phyloP scores from a whole-genome alignment of 2,113 vertebrate species.

The Vulpes ferrilata region DNA sequence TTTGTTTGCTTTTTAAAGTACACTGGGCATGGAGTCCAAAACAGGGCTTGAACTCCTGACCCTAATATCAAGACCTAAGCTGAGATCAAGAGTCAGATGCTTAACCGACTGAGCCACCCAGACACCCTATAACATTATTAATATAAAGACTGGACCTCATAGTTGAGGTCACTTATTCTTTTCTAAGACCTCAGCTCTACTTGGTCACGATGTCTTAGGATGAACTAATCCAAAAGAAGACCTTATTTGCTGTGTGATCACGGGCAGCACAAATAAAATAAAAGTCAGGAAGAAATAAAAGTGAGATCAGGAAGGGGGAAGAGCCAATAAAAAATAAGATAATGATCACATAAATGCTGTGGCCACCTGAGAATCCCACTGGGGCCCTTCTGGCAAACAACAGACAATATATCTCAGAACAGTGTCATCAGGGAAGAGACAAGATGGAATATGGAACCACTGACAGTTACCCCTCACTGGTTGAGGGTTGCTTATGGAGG shows the following conservation, averaged over 20 bases:
- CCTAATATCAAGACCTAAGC: background rate
- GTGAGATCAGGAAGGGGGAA: background rate
- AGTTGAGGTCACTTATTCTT: constrained; percentile 29
- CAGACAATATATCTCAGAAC: background rate
- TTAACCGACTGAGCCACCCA: background rate
- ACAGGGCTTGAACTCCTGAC: background rate
- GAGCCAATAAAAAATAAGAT: background rate
- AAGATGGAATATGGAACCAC: background rate
- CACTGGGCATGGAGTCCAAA: background rate
- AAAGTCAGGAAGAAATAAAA: background rate
- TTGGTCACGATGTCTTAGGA: constrained; percentile 17
- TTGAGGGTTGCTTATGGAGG: background rate
- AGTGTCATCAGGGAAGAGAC: background rate
- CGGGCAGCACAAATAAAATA: background rate
- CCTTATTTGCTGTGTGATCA: background rate
- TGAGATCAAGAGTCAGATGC: background rate
- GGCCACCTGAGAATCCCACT: background rate
- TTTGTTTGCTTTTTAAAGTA: background rate
- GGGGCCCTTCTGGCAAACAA: background rate
- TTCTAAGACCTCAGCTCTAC: constrained; percentile 23
- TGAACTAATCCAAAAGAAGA: constrained; percentile 2
- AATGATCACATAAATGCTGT: background rate
- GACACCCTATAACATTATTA: background rate
- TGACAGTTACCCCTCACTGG: background rate
- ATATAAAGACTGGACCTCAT: background rate